phyloP scores from a whole-genome alignment of 2,888 invertebrate genomes.

The Reticulitermes lucifugus region DNA sequence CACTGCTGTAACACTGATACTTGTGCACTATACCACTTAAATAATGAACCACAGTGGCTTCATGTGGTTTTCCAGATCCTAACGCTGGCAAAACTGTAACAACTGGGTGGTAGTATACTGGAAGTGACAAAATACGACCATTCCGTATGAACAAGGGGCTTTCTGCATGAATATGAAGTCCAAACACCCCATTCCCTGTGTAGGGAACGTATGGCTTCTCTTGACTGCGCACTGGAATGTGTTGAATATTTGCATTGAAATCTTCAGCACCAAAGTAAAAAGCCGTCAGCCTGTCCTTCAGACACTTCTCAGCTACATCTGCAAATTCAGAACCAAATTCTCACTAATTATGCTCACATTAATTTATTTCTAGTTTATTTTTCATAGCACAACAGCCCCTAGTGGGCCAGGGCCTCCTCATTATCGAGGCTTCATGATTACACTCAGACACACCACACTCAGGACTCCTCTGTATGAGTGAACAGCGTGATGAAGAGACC shows the following conservation, averaged over 20 bases:
- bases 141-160: conserved; percentile 75
- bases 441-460: too few species aligned
- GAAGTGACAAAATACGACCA: conserved; percentile 74
- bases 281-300: conserved; percentile 73
- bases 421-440: too few species aligned
- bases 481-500: too few species aligned
- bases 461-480: too few species aligned
- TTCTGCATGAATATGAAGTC: conserved; percentile 72
- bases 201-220: conserved; percentile 77
- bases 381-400: too few species aligned
- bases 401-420: too few species aligned
- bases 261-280: conserved; percentile 72
- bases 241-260: conserved; percentile 76
- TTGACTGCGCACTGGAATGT: conserved; percentile 67
- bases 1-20: conserved; percentile 76
- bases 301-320: conserved; percentile 72
- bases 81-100: conserved; percentile 60
- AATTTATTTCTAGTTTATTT: too few species aligned
- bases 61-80: conserved; percentile 65
- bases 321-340: conserved; percentile 40
- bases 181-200: conserved; percentile 81
- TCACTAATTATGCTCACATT: too few species aligned
- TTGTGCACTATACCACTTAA: conserved; percentile 63
- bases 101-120: conserved; percentile 76
- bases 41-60: conserved; percentile 76